A percentile compares a stretch with the other conserved stretches of the same genome.
These are phyloP conservation scores for Phrynocephalus vlangalii DNA, from an alignment of 2,797 vertebrate species.

Conservation along the genomic window DNA sequence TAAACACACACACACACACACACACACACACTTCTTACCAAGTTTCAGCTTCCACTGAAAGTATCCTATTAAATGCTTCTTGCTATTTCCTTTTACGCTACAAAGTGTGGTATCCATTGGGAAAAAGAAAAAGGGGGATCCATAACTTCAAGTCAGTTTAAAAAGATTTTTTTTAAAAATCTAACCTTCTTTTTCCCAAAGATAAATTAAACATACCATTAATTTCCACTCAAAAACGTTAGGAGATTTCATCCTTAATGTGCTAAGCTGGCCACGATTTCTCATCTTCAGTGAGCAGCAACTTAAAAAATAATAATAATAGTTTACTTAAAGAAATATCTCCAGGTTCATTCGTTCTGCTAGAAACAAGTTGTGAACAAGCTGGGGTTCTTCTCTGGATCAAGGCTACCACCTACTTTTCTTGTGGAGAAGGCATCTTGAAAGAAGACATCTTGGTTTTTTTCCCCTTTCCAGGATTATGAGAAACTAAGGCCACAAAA, in stretches of 20 bases:
- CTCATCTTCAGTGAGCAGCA: background rate
- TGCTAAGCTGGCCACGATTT: background rate
- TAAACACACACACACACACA: no score
- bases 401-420: background rate
- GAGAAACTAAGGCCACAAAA: background rate
- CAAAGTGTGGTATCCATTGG: no score
- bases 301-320: background rate
- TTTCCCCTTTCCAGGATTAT: background rate
- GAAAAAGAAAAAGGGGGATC: no score
- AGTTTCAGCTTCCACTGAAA: no score
- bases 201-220: background rate
- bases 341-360: background rate
- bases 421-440: background rate
- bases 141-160: no score
- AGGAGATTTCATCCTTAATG: no score
- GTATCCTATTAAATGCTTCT: no score
- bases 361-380: background rate
- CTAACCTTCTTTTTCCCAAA: background rate
- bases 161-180: no score
- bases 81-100: no score
- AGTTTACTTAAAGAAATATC: background rate
- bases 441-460: accelerated
- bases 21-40: no score
- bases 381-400: background rate
- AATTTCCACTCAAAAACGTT: background rate